These are phyloP conservation scores for Sebastes trivittatus DNA, from an alignment of 2,797 vertebrate genomes.

Conservation along the genomic window DNA sequence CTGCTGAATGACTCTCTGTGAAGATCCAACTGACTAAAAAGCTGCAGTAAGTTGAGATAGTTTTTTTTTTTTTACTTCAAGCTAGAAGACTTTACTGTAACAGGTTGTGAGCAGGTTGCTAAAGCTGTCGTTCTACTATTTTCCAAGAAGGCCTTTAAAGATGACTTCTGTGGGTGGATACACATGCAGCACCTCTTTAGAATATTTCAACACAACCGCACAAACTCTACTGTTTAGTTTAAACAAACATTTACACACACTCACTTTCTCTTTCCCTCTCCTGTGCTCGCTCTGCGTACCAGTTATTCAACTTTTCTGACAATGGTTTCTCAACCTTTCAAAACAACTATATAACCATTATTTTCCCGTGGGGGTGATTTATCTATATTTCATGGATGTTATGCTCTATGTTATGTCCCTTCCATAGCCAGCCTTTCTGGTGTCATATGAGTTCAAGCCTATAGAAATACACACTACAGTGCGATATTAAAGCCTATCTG, in stretches of 20 bases:
- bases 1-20: not conserved
- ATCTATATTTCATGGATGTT: not conserved
- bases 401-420: not conserved
- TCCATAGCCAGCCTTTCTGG: not conserved
- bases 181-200: conserved; percentile 25
- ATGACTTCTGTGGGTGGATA: conserved; percentile 11
- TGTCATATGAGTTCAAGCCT: not conserved
- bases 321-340: not conserved
- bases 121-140: not conserved
- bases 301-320: conserved; percentile 30
- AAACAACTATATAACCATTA: not conserved
- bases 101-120: not conserved
- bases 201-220: conserved; percentile 56
- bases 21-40: not conserved
- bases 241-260: conserved; percentile 70
- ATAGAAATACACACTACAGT: not conserved
- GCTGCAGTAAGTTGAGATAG: not conserved
- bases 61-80: not conserved
- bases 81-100: not conserved
- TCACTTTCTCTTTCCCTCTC: conserved; percentile 9
- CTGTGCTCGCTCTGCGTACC: not conserved
- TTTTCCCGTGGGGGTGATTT: not conserved
- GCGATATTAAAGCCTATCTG: not conserved
- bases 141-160: not conserved
- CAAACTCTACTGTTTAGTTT: conserved; percentile 61